Evolutionary conservation across 1,140 invertebrate genomes (phyloP), one percentile per base, ranked within the genome.

Genomic region (Drosophila asahinai): DNA sequence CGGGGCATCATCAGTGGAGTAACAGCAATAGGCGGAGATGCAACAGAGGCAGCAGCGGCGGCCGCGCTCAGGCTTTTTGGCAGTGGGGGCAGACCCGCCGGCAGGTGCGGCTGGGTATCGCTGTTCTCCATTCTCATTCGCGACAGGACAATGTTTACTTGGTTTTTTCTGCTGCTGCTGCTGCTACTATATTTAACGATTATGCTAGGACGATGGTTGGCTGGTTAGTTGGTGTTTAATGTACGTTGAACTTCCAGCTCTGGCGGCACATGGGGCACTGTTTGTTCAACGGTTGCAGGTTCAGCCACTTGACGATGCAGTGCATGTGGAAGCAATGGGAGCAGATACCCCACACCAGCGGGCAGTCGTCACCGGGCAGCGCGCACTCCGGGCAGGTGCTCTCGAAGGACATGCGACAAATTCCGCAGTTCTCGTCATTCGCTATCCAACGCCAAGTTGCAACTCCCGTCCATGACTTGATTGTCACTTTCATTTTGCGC

Each of bases 251-350:
- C 93, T 99, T 99, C 99, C 99, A 99, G 92, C 99, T 98, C 93
- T 99, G 98, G 84, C 99, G 95, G 94, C 99, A 99, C 98, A 99
- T 99, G 73, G 99, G 99, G 93, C 99, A 99, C 92, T 98, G 97
- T 92, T 99, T 98, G 93, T 98, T 97, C 49, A 97, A 96, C 92
- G 98, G 97, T 94, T 99, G 98, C 17, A 98, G 97, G 91, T 99
- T 98, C 43, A 99, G 94, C 99, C 99, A 99, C 95, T 99, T 99
- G 93, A 99, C 98, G 91, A 99, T 99, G 93, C 99, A 99, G 93
- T 99, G 99, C 93, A 99, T 99, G 93, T 99, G 99, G 93, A 99
- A 99, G 94, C 98, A 99, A 94, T 99, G 99, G 2, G 98, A 98
- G 94, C 99, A 99, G 86, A 98, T 96, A 71, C 99, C 99, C 98